A percentile compares a stretch with the other conserved stretches of the same genome.
Evolutionary conservation across 2,888 invertebrate genomes (phyloP).

Genomic region (Drosophila limbata): DNA sequence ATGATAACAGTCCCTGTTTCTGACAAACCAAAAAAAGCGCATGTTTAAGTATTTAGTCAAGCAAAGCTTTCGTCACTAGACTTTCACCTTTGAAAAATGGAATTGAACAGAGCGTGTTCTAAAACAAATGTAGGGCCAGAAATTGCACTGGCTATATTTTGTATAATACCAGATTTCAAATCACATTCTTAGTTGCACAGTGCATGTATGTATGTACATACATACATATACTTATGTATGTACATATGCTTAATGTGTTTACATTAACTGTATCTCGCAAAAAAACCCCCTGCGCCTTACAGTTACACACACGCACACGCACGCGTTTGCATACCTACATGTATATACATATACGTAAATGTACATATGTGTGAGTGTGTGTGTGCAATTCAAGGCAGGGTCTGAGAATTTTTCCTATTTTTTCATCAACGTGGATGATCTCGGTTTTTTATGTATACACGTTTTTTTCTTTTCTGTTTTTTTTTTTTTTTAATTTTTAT

Average conservation of each 20-base stretch:
- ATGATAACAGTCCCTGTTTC: too few relatives aligned
- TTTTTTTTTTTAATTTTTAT: conserved; percentile 66
- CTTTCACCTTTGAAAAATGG: too few relatives aligned
- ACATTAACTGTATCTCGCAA: background rate
- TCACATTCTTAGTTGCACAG: background rate
- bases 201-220: background rate
- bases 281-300: conserved; percentile 17
- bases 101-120: too few relatives aligned
- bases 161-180: background rate
- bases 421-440: conserved; percentile 66
- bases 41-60: too few relatives aligned
- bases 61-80: too few relatives aligned
- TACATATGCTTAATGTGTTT: background rate
- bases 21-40: too few relatives aligned
- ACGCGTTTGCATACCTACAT: conserved; percentile 13
- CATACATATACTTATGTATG: background rate
- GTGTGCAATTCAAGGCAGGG: conserved; percentile 18
- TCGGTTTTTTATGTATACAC: conserved; percentile 64
- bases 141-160: background rate
- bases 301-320: conserved; percentile 3
- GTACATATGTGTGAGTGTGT: conserved; percentile 11
- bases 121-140: background rate
- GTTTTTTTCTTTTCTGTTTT: conserved; percentile 49
- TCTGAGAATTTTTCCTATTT: conserved; percentile 24
- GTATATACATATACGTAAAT: background rate